Conservation (phyloP, 2,113 vertebrate species). For the Pangasianodon gigas region DNA sequence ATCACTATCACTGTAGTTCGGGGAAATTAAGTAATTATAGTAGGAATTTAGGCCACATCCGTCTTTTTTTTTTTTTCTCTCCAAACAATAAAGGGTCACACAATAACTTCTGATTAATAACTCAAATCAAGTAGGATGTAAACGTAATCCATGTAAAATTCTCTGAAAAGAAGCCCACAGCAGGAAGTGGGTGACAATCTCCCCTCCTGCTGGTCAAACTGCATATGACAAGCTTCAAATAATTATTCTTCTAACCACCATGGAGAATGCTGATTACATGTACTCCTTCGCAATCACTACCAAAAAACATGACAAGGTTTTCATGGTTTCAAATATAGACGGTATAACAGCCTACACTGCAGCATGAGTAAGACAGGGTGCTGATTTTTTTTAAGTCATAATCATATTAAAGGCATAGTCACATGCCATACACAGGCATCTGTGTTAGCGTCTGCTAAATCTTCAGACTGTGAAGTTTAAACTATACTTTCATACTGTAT, state of each 20-base stretch:
- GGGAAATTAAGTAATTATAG: neutral
- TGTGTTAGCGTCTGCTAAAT: neutral
- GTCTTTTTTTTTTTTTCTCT: neutral
- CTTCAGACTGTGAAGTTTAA: neutral
- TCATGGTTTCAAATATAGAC: neutral
- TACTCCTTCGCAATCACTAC: neutral
- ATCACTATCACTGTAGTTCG: neutral
- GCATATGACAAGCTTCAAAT: constrained; percentile 14
- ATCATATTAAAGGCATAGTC: neutral
- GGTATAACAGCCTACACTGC: neutral
- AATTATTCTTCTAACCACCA: neutral
- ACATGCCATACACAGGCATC: neutral
- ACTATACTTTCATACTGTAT: neutral
- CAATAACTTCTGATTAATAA: neutral
- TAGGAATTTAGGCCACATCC: neutral
- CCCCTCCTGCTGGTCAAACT: constrained; percentile 41
- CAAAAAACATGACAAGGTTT: neutral
- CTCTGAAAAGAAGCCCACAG: neutral
- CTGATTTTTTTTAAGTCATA: neutral
- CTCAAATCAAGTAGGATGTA: neutral
- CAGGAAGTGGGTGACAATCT: constrained; percentile 32
- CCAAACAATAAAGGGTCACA: neutral
- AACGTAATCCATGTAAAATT: neutral
- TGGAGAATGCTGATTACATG: neutral
- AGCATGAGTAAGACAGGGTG: neutral